These are phyloP conservation scores for Proterorhinus semilunaris DNA, from an alignment of 2,113 vertebrate species.

Conservation along the genomic window DNA sequence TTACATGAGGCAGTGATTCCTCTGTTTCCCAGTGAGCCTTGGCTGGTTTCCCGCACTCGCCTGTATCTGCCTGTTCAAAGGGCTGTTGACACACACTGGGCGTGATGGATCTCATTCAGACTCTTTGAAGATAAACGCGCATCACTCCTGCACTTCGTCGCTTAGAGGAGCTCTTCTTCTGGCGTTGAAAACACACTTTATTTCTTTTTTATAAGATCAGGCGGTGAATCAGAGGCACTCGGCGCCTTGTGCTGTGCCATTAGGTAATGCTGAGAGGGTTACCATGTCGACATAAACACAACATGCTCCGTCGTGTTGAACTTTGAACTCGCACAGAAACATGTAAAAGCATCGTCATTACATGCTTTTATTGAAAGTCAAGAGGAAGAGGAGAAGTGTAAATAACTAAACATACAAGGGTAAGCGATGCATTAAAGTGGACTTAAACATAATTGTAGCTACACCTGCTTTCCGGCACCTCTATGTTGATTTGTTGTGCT, in stretches of 20 bases:
- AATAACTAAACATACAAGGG: slow-evolving; percentile 37
- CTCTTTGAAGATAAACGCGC: slow-evolving; percentile 57
- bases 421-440: too few relatives aligned
- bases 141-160: slow-evolving; percentile 38
- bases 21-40: background rate
- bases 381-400: slow-evolving; percentile 24
- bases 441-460: too few relatives aligned
- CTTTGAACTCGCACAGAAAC: slow-evolving; percentile 70
- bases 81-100: slow-evolving; percentile 58
- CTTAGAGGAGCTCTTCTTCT: slow-evolving; percentile 25
- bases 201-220: slow-evolving; percentile 10
- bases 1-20: too few relatives aligned
- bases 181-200: slow-evolving; percentile 21
- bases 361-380: slow-evolving; percentile 37
- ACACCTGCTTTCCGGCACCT: too few relatives aligned
- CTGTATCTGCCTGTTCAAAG: slow-evolving; percentile 53
- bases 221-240: slow-evolving; percentile 52
- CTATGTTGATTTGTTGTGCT: too few relatives aligned
- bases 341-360: slow-evolving; percentile 18
- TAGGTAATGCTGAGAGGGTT: slow-evolving; percentile 51
- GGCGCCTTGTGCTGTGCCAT: slow-evolving; percentile 30
- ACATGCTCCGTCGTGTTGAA: slow-evolving; percentile 45
- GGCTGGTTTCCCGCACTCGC: slow-evolving; percentile 25
- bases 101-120: slow-evolving; percentile 51
- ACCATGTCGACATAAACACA: slow-evolving; percentile 67